Evolutionary conservation across 2,888 invertebrate species (phyloP).

Genomic region (Protodeltote pygarga): DNA sequence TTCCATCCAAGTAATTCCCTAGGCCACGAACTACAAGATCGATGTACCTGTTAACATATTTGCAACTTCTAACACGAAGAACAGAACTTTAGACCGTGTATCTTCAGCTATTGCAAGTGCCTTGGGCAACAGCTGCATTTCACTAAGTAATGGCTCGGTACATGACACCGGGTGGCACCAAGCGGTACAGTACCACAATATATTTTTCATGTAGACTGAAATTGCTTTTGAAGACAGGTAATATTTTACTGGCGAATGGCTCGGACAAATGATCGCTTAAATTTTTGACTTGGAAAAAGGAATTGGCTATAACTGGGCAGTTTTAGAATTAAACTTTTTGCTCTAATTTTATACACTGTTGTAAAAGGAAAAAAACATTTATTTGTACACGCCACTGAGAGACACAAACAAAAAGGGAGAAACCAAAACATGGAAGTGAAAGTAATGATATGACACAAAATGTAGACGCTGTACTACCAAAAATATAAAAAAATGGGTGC

Average conservation of each 20-base stretch:
- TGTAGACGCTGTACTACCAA: too few relatives aligned
- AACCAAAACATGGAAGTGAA: too few relatives aligned
- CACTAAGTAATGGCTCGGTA: slow-evolving; percentile 29
- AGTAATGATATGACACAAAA: too few relatives aligned
- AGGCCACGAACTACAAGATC: slow-evolving; percentile 58
- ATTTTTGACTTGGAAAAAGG: slow-evolving; percentile 9
- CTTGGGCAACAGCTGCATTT: slow-evolving; percentile 43
- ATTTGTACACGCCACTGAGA: too few relatives aligned
- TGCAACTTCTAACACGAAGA: slow-evolving; percentile 42
- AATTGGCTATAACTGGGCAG: not conserved
- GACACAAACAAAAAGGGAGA: too few relatives aligned
- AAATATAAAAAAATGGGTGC: too few relatives aligned
- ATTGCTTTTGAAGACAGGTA: slow-evolving; percentile 36
- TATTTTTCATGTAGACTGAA: slow-evolving; percentile 41
- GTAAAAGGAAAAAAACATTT: too few relatives aligned
- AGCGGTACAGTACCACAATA: slow-evolving; percentile 14
- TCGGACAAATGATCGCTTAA: slow-evolving; percentile 26
- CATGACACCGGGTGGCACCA: slow-evolving; percentile 18
- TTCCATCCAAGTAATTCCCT: slow-evolving; percentile 61
- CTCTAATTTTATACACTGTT: too few relatives aligned
- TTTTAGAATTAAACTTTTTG: too few relatives aligned
- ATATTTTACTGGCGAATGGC: slow-evolving; percentile 35
- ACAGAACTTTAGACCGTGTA: slow-evolving; percentile 41
- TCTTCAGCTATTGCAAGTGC: slow-evolving; percentile 30
- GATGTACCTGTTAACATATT: slow-evolving; percentile 67